Conservation (phyloP, 2,888 invertebrate species). For the Pardosa pseudoannulata region DNA sequence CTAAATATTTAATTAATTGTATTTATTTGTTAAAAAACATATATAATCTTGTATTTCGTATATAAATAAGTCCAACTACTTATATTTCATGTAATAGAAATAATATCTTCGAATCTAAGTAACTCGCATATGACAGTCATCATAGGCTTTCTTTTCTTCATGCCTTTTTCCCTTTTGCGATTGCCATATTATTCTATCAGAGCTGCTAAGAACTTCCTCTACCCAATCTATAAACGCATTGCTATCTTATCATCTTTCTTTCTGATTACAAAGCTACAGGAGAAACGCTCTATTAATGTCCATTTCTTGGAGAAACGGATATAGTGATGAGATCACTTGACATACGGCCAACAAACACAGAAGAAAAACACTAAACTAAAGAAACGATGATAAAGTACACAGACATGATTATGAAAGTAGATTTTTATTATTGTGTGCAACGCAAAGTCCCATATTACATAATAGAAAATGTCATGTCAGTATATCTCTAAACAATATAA, state of each 20-base stretch:
- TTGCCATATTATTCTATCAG: background rate
- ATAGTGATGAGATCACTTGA: constrained; percentile 29
- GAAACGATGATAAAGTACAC: constrained; percentile 26
- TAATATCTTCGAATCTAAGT: background rate
- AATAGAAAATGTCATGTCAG: no score
- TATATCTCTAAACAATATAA: no score
- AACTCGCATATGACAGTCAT: background rate
- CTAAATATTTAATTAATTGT: no score
- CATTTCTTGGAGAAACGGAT: background rate
- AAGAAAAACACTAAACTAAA: background rate
- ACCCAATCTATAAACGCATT: background rate
- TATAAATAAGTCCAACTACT: no score
- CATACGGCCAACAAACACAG: constrained; percentile 17
- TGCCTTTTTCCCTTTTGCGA: background rate
- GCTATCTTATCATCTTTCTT: background rate
- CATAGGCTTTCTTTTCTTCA: background rate
- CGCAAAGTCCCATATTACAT: no score
- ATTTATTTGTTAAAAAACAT: no score
- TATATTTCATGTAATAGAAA: no score
- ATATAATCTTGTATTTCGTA: no score
- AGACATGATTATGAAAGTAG: constrained; percentile 17
- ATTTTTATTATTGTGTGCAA: background rate
- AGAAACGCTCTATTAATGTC: constrained; percentile 12
- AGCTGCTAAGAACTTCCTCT: background rate
- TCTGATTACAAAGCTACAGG: background rate